Percentiles rank a stretch among this genome's conserved stretches.
phyloP scores from a whole-genome alignment of 1,140 invertebrate genomes.

The Schlechtendalia chinensis region DNA sequence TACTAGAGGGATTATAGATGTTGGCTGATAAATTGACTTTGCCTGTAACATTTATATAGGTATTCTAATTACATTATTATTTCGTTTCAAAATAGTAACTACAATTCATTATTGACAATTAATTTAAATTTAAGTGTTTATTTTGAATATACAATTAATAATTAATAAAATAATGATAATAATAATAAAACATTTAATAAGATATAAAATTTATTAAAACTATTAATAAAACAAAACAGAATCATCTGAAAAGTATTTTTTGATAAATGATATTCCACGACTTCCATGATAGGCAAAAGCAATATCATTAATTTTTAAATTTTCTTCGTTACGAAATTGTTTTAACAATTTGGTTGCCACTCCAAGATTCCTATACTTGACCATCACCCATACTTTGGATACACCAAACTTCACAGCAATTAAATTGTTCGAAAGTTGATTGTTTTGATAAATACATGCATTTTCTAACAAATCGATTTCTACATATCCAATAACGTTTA shows the following conservation, averaged over 20 bases:
- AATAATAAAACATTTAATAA: too few relatives aligned
- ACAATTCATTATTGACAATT: too few relatives aligned
- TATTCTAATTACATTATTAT: too few relatives aligned
- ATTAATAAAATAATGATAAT: too few relatives aligned
- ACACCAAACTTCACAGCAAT: slow-evolving; percentile 22
- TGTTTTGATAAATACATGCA: neutral
- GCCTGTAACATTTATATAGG: too few relatives aligned
- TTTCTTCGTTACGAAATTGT: slow-evolving; percentile 4
- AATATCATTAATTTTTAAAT: slow-evolving; percentile 6
- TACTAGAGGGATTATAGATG: too few relatives aligned
- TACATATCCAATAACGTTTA: slow-evolving; percentile 15
- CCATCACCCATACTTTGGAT: slow-evolving; percentile 30
- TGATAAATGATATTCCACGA: slow-evolving; percentile 3
- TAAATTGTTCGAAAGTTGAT: neutral
- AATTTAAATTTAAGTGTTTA: too few relatives aligned
- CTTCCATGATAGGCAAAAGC: slow-evolving; percentile 26
- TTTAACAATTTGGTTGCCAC: slow-evolving; percentile 19
- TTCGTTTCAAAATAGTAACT: too few relatives aligned
- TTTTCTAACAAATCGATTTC: neutral
- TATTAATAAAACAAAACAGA: slow-evolving; percentile 22
- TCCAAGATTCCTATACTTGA: slow-evolving; percentile 26
- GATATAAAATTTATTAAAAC: too few relatives aligned
- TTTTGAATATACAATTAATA: too few relatives aligned
- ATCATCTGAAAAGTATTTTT: slow-evolving; percentile 19
- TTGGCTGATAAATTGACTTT: too few relatives aligned